Evolutionary conservation across 1,140 invertebrate genomes (phyloP).

Genomic region (Archivesica marissinica): DNA sequence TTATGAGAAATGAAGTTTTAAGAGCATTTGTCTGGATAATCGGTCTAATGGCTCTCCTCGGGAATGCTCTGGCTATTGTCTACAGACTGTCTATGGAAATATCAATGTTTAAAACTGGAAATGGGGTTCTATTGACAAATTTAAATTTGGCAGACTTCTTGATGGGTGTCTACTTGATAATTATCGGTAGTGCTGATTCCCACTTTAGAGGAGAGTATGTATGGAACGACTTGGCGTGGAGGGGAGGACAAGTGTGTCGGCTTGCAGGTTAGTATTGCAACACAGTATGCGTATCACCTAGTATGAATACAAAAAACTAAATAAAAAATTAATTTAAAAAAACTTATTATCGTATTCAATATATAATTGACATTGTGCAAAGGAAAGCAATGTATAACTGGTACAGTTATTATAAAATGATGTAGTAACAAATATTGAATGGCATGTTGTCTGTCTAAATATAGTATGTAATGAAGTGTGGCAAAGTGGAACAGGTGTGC

Average conservation of each 20-base stretch:
- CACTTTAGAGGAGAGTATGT: conserved; percentile 17
- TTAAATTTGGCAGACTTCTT: conserved; percentile 33
- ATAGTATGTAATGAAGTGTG: too few species aligned
- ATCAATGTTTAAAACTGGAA: conserved; percentile 54
- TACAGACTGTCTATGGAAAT: conserved; percentile 61
- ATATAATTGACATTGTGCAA: background rate
- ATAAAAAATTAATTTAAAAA: too few species aligned
- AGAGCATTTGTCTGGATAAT: conserved; percentile 72
- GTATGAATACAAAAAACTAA: too few species aligned
- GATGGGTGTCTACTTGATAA: conserved; percentile 32
- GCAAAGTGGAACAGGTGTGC: too few species aligned
- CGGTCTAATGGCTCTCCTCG: conserved; percentile 61
- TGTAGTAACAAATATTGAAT: too few species aligned
- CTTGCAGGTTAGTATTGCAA: background rate
- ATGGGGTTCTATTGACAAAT: conserved; percentile 60
- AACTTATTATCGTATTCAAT: too few species aligned
- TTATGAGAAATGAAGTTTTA: conserved; percentile 65
- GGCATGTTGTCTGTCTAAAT: too few species aligned
- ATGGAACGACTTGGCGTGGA: conserved; percentile 21
- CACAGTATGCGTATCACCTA: too few species aligned
- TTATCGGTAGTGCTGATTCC: conserved; percentile 16
- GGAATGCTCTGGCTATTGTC: conserved; percentile 66
- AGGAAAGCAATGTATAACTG: background rate
- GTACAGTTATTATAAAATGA: too few species aligned
- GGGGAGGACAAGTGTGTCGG: background rate